These are phyloP conservation scores for Polietes domitor DNA, from an alignment of 2,888 invertebrate species.

Conservation along the genomic window DNA sequence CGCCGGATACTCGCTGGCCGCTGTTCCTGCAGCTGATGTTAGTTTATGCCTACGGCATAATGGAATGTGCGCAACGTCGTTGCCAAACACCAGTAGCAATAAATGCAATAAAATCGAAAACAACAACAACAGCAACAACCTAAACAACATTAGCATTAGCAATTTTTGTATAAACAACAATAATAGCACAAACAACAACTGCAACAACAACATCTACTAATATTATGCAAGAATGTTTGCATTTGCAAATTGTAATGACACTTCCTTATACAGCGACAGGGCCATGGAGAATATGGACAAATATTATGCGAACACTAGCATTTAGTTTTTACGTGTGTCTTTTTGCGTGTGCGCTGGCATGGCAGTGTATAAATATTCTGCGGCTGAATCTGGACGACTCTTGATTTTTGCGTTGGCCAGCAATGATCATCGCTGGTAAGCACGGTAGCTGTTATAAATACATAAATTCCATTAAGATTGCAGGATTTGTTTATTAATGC, in stretches of 20 bases:
- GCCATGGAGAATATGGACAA: not conserved
- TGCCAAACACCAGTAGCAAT: constrained; percentile 50
- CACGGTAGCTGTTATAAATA: constrained; percentile 24
- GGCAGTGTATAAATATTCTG: constrained; percentile 28
- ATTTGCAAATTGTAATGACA: constrained; percentile 67
- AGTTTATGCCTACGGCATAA: constrained; percentile 57
- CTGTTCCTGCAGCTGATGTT: not conserved
- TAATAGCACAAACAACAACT: constrained; percentile 39
- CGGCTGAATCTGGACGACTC: not conserved
- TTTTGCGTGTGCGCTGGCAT: not conserved
- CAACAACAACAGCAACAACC: constrained; percentile 27
- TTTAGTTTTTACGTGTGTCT: not conserved
- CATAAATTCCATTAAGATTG: constrained; percentile 34
- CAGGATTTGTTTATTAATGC: constrained; percentile 30
- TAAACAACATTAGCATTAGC: constrained; percentile 20
- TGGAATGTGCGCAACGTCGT: constrained; percentile 58
- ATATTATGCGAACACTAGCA: not conserved
- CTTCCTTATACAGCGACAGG: constrained; percentile 58
- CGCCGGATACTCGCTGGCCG: not conserved
- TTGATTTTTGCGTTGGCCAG: not conserved
- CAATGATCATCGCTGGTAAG: not conserved
- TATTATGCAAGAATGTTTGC: constrained; percentile 65
- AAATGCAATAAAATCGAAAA: constrained; percentile 59
- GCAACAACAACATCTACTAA: constrained; percentile 49
- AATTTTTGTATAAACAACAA: constrained; percentile 38